Evolutionary conservation across 2,888 invertebrate species (phyloP).

Genomic region (Torymus tubicola): DNA sequence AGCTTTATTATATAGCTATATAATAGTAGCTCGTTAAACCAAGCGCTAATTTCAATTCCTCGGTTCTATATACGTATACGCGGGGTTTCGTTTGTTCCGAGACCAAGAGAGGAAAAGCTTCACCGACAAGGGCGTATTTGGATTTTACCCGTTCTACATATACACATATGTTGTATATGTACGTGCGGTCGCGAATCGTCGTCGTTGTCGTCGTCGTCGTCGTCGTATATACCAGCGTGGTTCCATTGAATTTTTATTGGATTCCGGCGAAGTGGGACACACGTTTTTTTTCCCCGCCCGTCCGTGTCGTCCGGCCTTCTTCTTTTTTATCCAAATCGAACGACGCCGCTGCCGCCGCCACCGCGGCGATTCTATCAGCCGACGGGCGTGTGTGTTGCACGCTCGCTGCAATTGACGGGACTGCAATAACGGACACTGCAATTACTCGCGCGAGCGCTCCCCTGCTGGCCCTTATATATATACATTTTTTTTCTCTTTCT

Average conservation of each 20-base stretch:
- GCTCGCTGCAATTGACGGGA: conserved; percentile 41
- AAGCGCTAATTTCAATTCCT: conserved; percentile 42
- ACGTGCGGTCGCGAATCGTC: no score
- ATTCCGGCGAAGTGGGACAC: conserved; percentile 54
- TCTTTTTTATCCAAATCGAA: conserved; percentile 54
- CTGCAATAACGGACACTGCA: conserved; percentile 52
- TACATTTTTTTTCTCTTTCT: conserved; percentile 21
- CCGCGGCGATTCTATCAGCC: conserved; percentile 43
- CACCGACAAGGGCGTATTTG: conserved; percentile 8
- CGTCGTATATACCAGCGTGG: not conserved
- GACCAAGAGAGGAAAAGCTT: not conserved
- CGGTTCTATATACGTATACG: no score
- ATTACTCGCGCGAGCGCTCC: conserved; percentile 16
- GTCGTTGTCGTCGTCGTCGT: conserved; percentile 3
- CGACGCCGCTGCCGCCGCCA: not conserved
- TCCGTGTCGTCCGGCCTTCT: conserved; percentile 3
- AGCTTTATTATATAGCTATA: not conserved
- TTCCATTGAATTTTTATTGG: conserved; percentile 57
- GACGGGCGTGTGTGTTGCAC: not conserved
- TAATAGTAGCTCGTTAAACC: conserved; percentile 12
- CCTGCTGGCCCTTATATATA: not conserved
- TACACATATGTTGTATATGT: no score
- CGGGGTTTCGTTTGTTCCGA: no score
- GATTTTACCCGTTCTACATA: conserved; percentile 22
- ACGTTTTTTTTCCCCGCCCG: conserved; percentile 1